Evolutionary conservation across 1,140 invertebrate species (phyloP), one percentile per base, ranked within the genome.

Genomic region (Campodea augens): DNA sequence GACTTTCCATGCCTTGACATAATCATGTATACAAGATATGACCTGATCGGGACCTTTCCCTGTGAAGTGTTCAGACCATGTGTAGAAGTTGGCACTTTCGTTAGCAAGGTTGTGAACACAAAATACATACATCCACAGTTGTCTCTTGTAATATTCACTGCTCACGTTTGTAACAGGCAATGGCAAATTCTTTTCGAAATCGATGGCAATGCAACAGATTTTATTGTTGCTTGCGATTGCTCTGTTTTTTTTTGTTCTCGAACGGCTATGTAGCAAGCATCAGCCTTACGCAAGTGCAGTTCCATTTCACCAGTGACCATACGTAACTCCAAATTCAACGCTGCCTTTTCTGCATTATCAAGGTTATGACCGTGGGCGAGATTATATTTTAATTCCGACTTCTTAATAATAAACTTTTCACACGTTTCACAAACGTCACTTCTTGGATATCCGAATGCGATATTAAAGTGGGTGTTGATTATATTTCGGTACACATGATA

Each of bases 161-260:
- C 25, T 25, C 13, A 45, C 44, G 23, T 43, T 47, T 1, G 44
- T 50, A 1, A 50, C 41, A 7, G 48, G 48, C 13, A 50, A 29
- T 0, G 45, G 25, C 0, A 50, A 23, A 22, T 50, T 50, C 22
- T 50, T 45, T 40, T 47, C 2, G 20, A 29, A 50, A 38, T 50
- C 45, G 19, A 47, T 32, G 13, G 23, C 38, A 12, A 47, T 21
- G 18, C 27, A 2, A 20, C 23, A 38, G 10, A 3, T 23, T 47
- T 29, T 25, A 7, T 47, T 7, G 3, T 32, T 27, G 15, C 42
- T 45, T 19, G n/a, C n/a, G 19, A 5, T 12, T 43, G 2, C 7
- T 44, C 29, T 24, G 25, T 23, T 0, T 13, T 13, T n/a, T 32
- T 29, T 19, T 46, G 48, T 3, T 32, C 4, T 7, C 23, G 5